These are phyloP conservation scores for Pheosia tremula DNA, from an alignment of 2,888 invertebrate species.

Conservation along the genomic window DNA sequence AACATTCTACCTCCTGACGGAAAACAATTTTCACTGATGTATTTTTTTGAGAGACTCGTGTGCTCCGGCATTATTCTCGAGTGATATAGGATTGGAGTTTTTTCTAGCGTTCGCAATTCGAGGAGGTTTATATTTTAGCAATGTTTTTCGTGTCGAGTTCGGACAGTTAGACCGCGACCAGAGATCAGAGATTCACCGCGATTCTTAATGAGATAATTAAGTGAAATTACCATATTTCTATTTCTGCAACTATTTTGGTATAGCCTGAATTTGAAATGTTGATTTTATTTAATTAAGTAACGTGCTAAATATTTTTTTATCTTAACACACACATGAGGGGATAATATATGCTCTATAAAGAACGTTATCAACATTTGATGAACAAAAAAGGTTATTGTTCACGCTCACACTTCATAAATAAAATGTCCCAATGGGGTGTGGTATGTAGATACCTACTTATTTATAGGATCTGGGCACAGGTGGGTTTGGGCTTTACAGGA, in stretches of 20 bases:
- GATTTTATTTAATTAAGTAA: background rate
- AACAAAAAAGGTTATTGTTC: constrained; percentile 28
- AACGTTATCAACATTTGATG: background rate
- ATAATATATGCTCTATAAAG: background rate
- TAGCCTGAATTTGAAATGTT: constrained; percentile 17
- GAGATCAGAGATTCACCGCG: constrained; percentile 24
- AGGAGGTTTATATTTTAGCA: constrained; percentile 20
- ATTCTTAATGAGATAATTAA: constrained; percentile 38
- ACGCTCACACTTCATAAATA: constrained; percentile 61
- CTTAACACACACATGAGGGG: background rate
- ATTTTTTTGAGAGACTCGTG: constrained; percentile 56
- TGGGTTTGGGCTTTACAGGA: constrained; percentile 57
- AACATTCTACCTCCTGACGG: constrained; percentile 63
- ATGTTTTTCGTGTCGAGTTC: constrained; percentile 24
- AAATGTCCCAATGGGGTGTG: constrained; percentile 59
- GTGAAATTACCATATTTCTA: constrained; percentile 31
- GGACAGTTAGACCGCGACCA: constrained; percentile 11
- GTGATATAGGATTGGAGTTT: constrained; percentile 37
- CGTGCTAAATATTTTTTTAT: too few relatives aligned
- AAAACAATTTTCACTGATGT: constrained; percentile 69
- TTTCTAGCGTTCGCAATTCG: constrained; percentile 35
- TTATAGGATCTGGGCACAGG: constrained; percentile 66
- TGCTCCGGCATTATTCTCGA: constrained; percentile 36
- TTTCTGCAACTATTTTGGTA: constrained; percentile 16
- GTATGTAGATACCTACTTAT: constrained; percentile 63